These are phyloP conservation scores for Pheosia tremula DNA, from an alignment of 2,888 invertebrate genomes.

Conservation along the genomic window DNA sequence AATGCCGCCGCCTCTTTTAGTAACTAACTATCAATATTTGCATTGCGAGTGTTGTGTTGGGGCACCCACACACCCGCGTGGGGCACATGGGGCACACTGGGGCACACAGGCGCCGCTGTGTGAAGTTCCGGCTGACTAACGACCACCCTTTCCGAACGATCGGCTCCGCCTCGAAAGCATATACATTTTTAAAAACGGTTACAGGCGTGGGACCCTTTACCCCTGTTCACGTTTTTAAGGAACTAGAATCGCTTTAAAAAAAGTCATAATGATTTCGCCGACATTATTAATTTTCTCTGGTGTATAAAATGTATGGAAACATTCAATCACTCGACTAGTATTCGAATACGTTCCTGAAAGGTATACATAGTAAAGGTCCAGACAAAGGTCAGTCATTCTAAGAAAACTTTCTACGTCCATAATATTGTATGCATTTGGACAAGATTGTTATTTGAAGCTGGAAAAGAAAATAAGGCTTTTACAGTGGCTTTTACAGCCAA, in stretches of 20 bases:
- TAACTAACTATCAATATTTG: conserved; percentile 3
- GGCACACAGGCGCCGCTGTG: not conserved
- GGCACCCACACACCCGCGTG: not conserved
- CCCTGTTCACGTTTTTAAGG: not conserved
- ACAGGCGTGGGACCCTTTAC: not conserved
- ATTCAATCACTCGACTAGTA: too few relatives aligned
- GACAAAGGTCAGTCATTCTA: too few relatives aligned
- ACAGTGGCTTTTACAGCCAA: too few relatives aligned
- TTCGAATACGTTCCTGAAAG: too few relatives aligned
- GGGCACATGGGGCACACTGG: not conserved
- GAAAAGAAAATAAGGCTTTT: too few relatives aligned
- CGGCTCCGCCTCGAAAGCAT: conserved; percentile 1
- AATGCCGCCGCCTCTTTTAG: not conserved
- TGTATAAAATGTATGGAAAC: too few relatives aligned
- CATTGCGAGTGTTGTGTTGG: not conserved
- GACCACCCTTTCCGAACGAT: conserved; percentile 3
- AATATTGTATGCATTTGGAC: too few relatives aligned
- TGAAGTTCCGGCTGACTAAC: conserved; percentile 1
- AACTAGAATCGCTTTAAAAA: not conserved
- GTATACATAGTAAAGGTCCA: too few relatives aligned
- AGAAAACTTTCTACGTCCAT: too few relatives aligned
- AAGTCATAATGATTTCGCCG: not conserved
- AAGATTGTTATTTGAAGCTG: too few relatives aligned
- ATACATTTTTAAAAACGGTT: not conserved
- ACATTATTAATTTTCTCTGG: not conserved